Evolutionary conservation across 2,113 vertebrate genomes (phyloP).

Genomic region (Alosa alosa): DNA sequence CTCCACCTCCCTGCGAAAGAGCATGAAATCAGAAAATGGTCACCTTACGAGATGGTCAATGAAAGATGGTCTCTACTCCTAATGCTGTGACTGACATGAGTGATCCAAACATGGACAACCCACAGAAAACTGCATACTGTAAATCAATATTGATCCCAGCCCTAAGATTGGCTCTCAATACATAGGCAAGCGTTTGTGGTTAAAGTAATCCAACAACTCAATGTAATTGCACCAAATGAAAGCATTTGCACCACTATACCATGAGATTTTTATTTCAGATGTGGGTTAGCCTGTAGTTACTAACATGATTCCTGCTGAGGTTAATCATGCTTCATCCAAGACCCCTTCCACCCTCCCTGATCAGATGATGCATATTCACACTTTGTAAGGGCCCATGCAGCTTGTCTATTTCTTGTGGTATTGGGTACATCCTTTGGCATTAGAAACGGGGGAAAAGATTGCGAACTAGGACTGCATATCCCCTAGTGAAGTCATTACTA

Average conservation of each 20-base stretch:
- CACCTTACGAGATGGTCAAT: conserved; percentile 16
- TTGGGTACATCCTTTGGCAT: not conserved
- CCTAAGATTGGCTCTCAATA: not conserved
- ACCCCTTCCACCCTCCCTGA: not conserved
- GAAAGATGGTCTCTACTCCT: not conserved
- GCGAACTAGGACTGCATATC: not conserved
- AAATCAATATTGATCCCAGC: not conserved
- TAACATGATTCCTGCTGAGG: not conserved
- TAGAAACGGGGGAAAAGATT: not conserved
- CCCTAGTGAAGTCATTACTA: not conserved
- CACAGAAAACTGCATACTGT: not conserved
- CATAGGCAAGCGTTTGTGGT: not conserved
- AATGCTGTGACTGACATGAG: not conserved
- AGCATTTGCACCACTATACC: not conserved
- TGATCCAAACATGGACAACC: not conserved
- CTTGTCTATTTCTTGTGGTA: not conserved
- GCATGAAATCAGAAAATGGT: conserved; percentile 25
- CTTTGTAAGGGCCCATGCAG: not conserved
- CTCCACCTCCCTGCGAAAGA: conserved; percentile 5
- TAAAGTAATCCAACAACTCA: not conserved
- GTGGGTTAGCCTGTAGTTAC: not conserved
- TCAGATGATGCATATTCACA: not conserved
- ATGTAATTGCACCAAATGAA: not conserved
- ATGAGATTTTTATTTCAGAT: not conserved
- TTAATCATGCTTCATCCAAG: not conserved